Percentiles rank a stretch among this genome's conserved stretches.
Conservation (phyloP, 2,888 invertebrate genomes). For the Copidosoma aretas region DNA sequence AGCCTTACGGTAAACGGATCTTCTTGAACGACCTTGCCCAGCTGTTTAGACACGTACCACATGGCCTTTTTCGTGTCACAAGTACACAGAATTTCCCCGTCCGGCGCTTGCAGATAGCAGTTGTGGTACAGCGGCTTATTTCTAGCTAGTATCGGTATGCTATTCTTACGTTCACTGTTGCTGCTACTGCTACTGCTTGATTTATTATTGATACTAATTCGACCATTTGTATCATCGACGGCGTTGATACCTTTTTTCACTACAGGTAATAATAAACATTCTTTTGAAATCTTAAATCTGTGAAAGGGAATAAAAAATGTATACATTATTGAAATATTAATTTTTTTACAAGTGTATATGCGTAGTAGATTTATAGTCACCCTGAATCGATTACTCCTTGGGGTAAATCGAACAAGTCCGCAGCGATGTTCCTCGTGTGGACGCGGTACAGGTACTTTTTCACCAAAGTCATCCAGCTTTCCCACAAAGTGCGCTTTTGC, state of each 20-base stretch:
- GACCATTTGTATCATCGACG: constrained; percentile 29
- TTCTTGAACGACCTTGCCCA: constrained; percentile 61
- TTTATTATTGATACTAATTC: constrained; percentile 40
- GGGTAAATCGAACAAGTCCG: constrained; percentile 49
- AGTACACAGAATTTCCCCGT: constrained; percentile 77
- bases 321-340: no score
- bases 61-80: constrained; percentile 77
- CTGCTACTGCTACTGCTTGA: constrained; percentile 28
- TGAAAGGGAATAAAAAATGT: no score
- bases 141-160: constrained; percentile 61
- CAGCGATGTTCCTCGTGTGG: constrained; percentile 42
- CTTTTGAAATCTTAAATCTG: constrained; percentile 51
- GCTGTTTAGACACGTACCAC: constrained; percentile 70
- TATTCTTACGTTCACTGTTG: constrained; percentile 45
- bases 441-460: constrained; percentile 46
- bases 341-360: no score
- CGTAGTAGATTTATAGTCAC: constrained; percentile 40
- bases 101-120: constrained; percentile 78
- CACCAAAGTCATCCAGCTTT: constrained; percentile 49
- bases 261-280: background rate
- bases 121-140: constrained; percentile 78
- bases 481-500: constrained; percentile 52
- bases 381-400: constrained; percentile 54
- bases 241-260: constrained; percentile 18
- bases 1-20: constrained; percentile 74